Percentiles rank a stretch among this genome's conserved stretches.
Conservation (phyloP, 2,797 vertebrate species). For the Chaetodon trifasciatus region DNA sequence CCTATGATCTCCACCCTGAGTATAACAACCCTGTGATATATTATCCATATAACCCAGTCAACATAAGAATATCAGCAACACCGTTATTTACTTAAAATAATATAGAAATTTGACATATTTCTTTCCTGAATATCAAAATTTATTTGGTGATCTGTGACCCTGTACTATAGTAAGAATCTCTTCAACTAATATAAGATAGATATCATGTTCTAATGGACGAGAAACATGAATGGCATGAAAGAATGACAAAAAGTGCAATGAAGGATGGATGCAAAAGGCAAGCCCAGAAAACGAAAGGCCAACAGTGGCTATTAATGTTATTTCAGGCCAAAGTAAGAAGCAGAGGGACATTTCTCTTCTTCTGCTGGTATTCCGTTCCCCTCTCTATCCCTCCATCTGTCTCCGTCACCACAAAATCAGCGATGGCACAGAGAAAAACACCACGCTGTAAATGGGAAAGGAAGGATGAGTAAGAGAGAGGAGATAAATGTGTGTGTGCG, state of each 20-base stretch:
- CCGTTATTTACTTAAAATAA: background rate
- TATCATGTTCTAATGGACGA: background rate
- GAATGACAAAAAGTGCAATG: background rate
- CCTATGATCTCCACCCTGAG: constrained; percentile 30
- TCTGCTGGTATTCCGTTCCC: constrained; percentile 49
- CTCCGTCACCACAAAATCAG: constrained; percentile 66
- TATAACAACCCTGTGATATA: background rate
- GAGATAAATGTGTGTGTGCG: constrained; percentile 34
- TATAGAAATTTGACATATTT: background rate
- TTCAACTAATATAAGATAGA: background rate
- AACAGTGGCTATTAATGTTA: constrained; percentile 42
- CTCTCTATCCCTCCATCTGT: constrained; percentile 69
- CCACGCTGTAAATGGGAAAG: constrained; percentile 48
- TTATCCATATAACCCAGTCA: background rate
- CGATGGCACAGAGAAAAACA: constrained; percentile 51
- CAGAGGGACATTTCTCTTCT: constrained; percentile 43
- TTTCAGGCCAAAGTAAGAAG: constrained; percentile 46
- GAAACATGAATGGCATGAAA: background rate
- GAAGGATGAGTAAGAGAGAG: constrained; percentile 57
- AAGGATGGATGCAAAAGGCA: constrained; percentile 17
- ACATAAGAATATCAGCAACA: background rate
- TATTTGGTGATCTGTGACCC: background rate
- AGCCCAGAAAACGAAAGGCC: constrained; percentile 16
- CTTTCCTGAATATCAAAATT: background rate
- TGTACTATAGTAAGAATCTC: background rate